These are phyloP conservation scores for Centrocercus urophasianus DNA, from an alignment of 2,113 vertebrate species.

Conservation along the genomic window DNA sequence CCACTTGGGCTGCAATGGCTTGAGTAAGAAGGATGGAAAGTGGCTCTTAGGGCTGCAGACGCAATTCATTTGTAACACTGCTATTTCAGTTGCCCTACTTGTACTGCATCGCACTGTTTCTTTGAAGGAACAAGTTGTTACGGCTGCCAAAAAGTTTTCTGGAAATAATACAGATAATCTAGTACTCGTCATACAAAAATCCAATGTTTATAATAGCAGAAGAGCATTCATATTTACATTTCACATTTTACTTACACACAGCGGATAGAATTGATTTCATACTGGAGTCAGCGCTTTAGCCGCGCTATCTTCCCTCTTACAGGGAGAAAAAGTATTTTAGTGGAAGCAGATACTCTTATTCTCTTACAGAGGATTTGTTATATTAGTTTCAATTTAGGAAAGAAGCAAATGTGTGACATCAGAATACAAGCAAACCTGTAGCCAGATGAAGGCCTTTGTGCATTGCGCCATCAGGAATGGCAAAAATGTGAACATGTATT, in stretches of 20 bases:
- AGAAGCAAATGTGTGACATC: neutral
- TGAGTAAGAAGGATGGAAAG: accelerated
- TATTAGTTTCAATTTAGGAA: neutral
- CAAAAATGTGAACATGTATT: neutral
- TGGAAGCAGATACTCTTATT: neutral
- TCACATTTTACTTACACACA: neutral
- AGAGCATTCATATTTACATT: conserved; percentile 28
- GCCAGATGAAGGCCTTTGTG: neutral
- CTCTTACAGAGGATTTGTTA: neutral
- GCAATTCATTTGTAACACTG: neutral
- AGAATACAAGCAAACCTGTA: neutral
- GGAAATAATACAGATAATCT: conserved; percentile 30
- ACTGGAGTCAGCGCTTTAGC: neutral
- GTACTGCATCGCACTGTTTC: accelerated
- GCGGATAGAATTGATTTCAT: neutral
- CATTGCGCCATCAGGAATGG: neutral
- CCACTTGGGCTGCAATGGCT: accelerated
- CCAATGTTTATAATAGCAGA: neutral
- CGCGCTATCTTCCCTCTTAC: neutral
- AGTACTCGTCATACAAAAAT: neutral
- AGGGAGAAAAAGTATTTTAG: neutral
- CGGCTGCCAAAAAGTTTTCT: neutral
- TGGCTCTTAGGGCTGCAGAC: neutral
- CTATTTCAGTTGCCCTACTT: neutral
- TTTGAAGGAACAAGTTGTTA: neutral